Base-by-base conservation (phyloP, 2,113 vertebrate genomes). In the Neotragus pygmaeus region DNA sequence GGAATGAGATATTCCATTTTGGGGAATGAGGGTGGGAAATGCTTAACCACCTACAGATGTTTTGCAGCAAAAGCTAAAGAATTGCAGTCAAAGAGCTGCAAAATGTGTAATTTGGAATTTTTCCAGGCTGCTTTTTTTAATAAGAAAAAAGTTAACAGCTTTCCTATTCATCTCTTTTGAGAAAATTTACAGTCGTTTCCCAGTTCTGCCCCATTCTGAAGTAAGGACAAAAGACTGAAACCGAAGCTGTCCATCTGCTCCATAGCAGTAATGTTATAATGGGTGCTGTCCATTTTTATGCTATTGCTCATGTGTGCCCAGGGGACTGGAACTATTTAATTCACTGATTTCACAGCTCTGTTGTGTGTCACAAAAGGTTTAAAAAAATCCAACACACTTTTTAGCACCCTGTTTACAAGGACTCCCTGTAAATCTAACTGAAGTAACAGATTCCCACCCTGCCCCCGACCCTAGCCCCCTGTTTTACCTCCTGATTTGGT, bases 311-410 rank as follows among this genome's bases (percentile, higher is more conserved):
- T 91, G 97, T 98, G 96, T 96, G 96, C 97, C 97, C 97, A 95
- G 95, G 95, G 96, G 96, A 97, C 97, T 98, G 96, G 97, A 98
- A 98, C 98, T 98, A 94, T 98, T 98, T 98, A 97, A 98, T 98
- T 98, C 97, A 98, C 96, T 96, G 98, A 98, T 97, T 98, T 98
- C 98, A 98, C 98, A 98, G 97, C 97, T 96, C 97, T 97, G 97
- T 96, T 98, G 94, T 95, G 94, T 98, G 96, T 97, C 98, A 98
- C 98, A 98, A 98, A 98, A 98, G 98, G 97, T 98, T 97, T 97
- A 95, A 96, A 98, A 97, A 96, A 97, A 95, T 60, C 86, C 97
- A 98, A 97, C 97, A 98, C 96, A 98, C 94, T 97, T 98, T 98
- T 98, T 97, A 97, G 97, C 97, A 98, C 97, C 98, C 97, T 97